phyloP scores from a whole-genome alignment of 2,888 invertebrate species.

The Lasioglossum vierecki region DNA sequence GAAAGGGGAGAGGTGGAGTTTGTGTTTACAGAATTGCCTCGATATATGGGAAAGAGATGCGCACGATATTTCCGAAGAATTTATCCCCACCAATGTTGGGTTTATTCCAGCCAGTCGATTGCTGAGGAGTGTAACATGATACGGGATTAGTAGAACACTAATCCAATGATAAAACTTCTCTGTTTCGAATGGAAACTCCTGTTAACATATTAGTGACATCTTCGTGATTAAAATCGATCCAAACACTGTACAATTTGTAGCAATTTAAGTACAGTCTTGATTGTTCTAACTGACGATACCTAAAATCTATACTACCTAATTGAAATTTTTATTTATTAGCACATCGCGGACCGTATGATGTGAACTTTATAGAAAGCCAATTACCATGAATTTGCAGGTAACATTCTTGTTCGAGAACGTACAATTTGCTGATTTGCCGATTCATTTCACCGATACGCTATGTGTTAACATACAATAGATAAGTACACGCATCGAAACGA shows the following conservation, averaged over 20 bases:
- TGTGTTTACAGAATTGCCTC: not conserved
- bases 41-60: not conserved
- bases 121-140: not conserved
- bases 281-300: too few species aligned
- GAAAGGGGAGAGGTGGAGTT: not conserved
- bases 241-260: too few species aligned
- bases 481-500: not conserved
- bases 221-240: too few species aligned
- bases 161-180: not conserved
- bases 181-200: too few species aligned
- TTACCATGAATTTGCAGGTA: not conserved
- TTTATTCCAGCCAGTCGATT: not conserved
- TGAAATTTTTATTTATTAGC: not conserved
- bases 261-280: too few species aligned
- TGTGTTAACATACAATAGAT: not conserved
- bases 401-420: not conserved
- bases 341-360: not conserved
- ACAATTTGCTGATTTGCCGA: too few species aligned
- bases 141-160: not conserved
- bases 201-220: too few species aligned
- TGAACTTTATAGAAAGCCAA: not conserved
- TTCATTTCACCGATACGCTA: not conserved
- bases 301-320: not conserved
- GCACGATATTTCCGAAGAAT: not conserved
- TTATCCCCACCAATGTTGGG: not conserved